phyloP scores from a whole-genome alignment of 2,888 invertebrate species.

The Drosophila melanocephala region DNA sequence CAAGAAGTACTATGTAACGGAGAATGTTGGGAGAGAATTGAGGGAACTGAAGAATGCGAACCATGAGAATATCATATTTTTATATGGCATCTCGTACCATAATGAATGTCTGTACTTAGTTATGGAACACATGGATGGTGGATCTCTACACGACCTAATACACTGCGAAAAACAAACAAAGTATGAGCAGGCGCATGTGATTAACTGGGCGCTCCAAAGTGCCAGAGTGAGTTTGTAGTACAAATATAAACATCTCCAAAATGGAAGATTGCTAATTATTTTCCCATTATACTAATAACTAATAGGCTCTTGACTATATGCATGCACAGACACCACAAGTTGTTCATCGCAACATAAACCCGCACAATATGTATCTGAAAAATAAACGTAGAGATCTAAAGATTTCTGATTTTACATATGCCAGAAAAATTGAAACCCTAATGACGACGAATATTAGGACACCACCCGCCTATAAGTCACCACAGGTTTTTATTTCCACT shows the following conservation, averaged over 20 bases:
- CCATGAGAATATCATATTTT: slow-evolving; percentile 53
- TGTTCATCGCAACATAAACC: slow-evolving; percentile 61
- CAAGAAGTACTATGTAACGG: not conserved
- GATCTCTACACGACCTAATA: slow-evolving; percentile 39
- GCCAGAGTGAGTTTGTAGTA: slow-evolving; percentile 40
- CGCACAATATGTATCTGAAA: slow-evolving; percentile 35
- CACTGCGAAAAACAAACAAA: not conserved
- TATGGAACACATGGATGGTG: slow-evolving; percentile 56
- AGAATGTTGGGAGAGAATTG: slow-evolving; percentile 5
- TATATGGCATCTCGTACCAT: slow-evolving; percentile 34
- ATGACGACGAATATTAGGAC: slow-evolving; percentile 49
- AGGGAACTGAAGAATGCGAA: slow-evolving; percentile 25
- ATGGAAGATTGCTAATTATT: not conserved
- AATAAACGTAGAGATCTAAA: slow-evolving; percentile 18
- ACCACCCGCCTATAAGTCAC: slow-evolving; percentile 48
- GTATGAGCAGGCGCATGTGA: slow-evolving; percentile 34
- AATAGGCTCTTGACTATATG: slow-evolving; percentile 49
- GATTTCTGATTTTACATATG: slow-evolving; percentile 51
- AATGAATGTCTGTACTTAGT: slow-evolving; percentile 10
- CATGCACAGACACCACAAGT: slow-evolving; percentile 25
- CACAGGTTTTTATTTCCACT: slow-evolving; percentile 42
- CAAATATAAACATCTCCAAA: not conserved
- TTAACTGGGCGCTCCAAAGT: slow-evolving; percentile 49
- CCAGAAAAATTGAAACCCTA: slow-evolving; percentile 1
- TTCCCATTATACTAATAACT: not conserved